These are phyloP conservation scores for Sebastolobus alascanus DNA, from an alignment of 2,797 vertebrate species.

Conservation along the genomic window DNA sequence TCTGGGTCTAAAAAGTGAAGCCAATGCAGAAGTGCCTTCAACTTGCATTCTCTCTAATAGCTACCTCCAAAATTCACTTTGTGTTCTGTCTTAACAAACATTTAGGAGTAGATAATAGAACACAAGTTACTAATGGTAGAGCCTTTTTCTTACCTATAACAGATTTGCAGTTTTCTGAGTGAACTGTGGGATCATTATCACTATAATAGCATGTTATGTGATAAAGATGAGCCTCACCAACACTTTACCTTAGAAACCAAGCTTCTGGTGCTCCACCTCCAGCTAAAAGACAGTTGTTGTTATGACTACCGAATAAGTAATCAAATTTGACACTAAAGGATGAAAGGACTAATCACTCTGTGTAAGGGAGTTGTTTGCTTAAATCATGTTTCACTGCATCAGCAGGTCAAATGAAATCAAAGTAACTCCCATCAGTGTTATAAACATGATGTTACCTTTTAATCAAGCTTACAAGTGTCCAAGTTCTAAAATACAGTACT, in stretches of 20 bases:
- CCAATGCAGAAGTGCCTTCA: too few species aligned
- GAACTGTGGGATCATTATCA: background rate
- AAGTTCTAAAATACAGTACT: background rate
- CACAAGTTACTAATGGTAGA: background rate
- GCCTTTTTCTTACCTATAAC: background rate
- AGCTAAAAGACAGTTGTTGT: background rate
- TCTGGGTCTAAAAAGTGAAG: too few species aligned
- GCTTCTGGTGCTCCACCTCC: background rate
- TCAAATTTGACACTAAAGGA: background rate
- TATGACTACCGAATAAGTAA: background rate
- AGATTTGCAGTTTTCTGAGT: background rate
- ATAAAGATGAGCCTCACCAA: background rate
- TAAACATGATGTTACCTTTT: background rate
- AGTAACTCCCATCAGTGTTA: background rate
- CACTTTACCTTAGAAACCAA: background rate
- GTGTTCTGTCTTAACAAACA: background rate
- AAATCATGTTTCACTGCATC: background rate
- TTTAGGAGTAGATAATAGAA: background rate
- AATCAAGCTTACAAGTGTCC: background rate
- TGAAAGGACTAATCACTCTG: background rate
- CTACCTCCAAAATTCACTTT: background rate
- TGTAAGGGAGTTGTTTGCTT: background rate
- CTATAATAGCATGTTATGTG: background rate
- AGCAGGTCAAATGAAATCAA: background rate
- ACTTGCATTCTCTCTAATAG: accelerated